Percentiles rank a stretch among this genome's conserved stretches.
phyloP scores from a whole-genome alignment of 1,140 invertebrate genomes.

The Drosophila subpulchrella region DNA sequence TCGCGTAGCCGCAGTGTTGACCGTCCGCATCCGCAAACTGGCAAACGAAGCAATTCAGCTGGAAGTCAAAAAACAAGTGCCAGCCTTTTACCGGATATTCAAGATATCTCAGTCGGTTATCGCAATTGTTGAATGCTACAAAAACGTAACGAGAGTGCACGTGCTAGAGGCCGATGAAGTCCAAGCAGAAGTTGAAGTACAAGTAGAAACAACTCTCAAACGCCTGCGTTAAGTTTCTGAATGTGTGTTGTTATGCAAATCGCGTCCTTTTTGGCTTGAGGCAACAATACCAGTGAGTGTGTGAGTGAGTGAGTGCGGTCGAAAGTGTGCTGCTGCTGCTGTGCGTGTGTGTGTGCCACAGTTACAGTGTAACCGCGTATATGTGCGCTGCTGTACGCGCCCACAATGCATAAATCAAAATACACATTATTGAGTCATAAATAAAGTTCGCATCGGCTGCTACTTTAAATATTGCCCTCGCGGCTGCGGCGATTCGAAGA shows the following conservation, averaged over 20 bases:
- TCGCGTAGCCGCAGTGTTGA: slow-evolving; percentile 43
- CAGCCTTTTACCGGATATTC: background rate
- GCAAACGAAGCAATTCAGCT: slow-evolving; percentile 18
- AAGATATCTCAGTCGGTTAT: slow-evolving; percentile 5
- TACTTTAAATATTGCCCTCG: slow-evolving; percentile 77
- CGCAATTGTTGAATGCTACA: slow-evolving; percentile 39
- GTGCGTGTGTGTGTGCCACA: slow-evolving; percentile 8
- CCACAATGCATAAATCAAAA: slow-evolving; percentile 82
- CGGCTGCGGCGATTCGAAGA: slow-evolving; percentile 23
- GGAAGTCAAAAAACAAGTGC: slow-evolving; percentile 35
- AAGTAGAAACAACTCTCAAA: slow-evolving; percentile 39
- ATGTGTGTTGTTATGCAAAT: slow-evolving; percentile 76
- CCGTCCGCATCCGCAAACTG: slow-evolving; percentile 34
- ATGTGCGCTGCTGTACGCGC: slow-evolving; percentile 54
- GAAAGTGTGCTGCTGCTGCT: slow-evolving; percentile 13
- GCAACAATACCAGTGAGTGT: slow-evolving; percentile 47
- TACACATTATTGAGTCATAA: slow-evolving; percentile 83
- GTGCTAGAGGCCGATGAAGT: slow-evolving; percentile 4
- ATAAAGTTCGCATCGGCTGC: slow-evolving; percentile 74
- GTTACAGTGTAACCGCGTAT: slow-evolving; percentile 12
- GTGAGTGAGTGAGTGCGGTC: slow-evolving; percentile 27
- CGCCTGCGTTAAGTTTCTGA: slow-evolving; percentile 46
- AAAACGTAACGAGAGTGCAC: slow-evolving; percentile 26
- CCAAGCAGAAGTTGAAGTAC: slow-evolving; percentile 10
- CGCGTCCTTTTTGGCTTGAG: slow-evolving; percentile 53